phyloP scores from a whole-genome alignment of 2,888 invertebrate genomes.

The Frankliniella intonsa region DNA sequence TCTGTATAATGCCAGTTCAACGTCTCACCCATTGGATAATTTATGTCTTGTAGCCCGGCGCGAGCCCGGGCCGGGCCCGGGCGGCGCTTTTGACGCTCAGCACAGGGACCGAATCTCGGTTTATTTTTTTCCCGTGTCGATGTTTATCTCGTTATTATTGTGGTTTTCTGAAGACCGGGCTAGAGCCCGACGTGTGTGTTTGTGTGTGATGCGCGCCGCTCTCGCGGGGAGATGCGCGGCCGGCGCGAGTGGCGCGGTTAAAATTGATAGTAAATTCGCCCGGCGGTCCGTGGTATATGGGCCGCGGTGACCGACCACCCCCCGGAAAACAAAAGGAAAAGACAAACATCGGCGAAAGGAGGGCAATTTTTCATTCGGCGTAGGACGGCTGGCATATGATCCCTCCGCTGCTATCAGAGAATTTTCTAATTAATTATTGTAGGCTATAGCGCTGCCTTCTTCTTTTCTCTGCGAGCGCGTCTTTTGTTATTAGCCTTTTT shows the following conservation, averaged over 20 bases:
- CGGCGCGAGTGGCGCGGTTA: neutral
- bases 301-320: too few species aligned
- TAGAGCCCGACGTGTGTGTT: too few species aligned
- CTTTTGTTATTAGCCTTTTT: conserved; percentile 24
- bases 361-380: neutral
- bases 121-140: conserved; percentile 9
- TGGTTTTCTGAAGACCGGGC: neutral
- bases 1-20: conserved; percentile 1
- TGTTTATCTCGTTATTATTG: neutral
- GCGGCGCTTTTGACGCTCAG: neutral
- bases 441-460: conserved; percentile 15
- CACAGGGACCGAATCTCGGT: neutral
- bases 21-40: neutral
- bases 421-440: conserved; percentile 24
- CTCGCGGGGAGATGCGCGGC: too few species aligned
- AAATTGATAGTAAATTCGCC: neutral
- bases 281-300: too few species aligned
- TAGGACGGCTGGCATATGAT: conserved; percentile 17
- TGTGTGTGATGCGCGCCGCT: neutral
- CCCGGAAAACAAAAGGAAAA: neutral
- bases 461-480: neutral
- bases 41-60: neutral
- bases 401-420: conserved; percentile 9
- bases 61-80: neutral
- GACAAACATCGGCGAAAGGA: neutral